Evolutionary conservation across 64 coral and sea anemone genomes (phyloP), one percentile per base, ranked within the genome.

Genomic region (Actinia tenebrosa): DNA sequence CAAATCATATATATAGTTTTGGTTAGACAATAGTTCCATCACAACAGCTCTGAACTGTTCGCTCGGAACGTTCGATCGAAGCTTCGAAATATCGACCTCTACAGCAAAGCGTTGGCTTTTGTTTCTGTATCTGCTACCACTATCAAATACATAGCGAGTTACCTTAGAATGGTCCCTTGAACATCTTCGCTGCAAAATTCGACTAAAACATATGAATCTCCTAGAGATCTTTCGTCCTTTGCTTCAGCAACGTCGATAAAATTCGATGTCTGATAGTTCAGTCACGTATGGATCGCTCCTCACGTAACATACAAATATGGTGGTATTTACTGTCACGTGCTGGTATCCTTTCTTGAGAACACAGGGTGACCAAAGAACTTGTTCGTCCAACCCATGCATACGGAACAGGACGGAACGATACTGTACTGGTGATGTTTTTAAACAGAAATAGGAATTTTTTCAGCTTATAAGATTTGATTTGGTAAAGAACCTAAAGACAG

Each of bases 221-320:
- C 9, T 23, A 75, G 62, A 66, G 63, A 75, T 42, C 22, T 1
- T 72, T 42, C 0, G n/a, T 75, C 26, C 27, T 42, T 75, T 42
- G 69, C 10, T 3, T 66, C 42, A 18, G n/a, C 23, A 42, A 23
- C 22, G n/a, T 66, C 63, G 69, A 25, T 75, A 8, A 1, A 27
- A 37, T 37, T 37, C 30, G n/a, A n/a, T n/a, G n/a, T n/a, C n/a
- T n/a, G n/a, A n/a, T n/a, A n/a, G n/a, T n/a, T n/a, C 69, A 75
- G 69, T 75, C 69, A 75, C 69, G 69, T 30, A 75, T 30, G n/a
- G 69, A n/a, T 23, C 20, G 5, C 8, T 66, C 17, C 63, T 66
- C 63, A 66, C 63, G 63, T 66, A 66, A 66, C 69, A 72, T 37
- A 75, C 69, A 30, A 42, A 75, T 75, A 75, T 75, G 69, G 69